Evolutionary conservation across 2,797 vertebrate genomes (phyloP), one percentile per base, ranked within the genome.

Genomic region (Platalea minor): DNA sequence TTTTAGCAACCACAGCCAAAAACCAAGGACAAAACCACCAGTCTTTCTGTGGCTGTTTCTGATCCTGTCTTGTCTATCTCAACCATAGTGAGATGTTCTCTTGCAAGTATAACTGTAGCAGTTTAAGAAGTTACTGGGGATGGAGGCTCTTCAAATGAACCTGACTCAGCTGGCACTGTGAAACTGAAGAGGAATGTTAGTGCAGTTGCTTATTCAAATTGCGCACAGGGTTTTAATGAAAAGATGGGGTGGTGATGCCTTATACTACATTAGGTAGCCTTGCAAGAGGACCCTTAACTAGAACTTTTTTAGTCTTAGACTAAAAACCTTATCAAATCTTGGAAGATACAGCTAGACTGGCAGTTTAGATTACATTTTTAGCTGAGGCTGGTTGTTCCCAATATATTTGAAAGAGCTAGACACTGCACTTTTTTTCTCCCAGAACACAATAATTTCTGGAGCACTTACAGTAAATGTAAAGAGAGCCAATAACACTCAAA

Each of bases 391-490:
- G 39, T 53, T 91, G 65, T 68, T 91, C 51, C n/a, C 7, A 23
- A 65, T 50, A 17, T 78, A 70, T 76, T 67, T 63, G 51, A 93
- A 82, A 87, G 63, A 95, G 45, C 21, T 64, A 86, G 68, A 37
- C 23, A 18, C 37, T 73, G 54, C 13, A 56, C n/a, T 57, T 39
- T 53, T 53, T 54, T 74, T 53, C 13, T 56, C 75, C 46, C 25
- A 31, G n/a, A 89, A 74, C 33, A 86, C 79, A 81, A 84, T 76
- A 13, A 64, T 87, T 96, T 95, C 74, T 96, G 88, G 60, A 96
- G 88, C 61, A 91, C 74, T 96, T 95, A 93, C 94, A 70, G 94
- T 94, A 96, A 97, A 94, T 88, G 92, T 63, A 81, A 91, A 91
- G 50, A 82, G 41, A 76, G 70, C 56, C 54, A 94, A 39, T 88